A percentile compares a stretch with the other conserved stretches of the same genome.
Conservation (phyloP, 2,113 vertebrate genomes). For the Tachysurus vachellii region DNA sequence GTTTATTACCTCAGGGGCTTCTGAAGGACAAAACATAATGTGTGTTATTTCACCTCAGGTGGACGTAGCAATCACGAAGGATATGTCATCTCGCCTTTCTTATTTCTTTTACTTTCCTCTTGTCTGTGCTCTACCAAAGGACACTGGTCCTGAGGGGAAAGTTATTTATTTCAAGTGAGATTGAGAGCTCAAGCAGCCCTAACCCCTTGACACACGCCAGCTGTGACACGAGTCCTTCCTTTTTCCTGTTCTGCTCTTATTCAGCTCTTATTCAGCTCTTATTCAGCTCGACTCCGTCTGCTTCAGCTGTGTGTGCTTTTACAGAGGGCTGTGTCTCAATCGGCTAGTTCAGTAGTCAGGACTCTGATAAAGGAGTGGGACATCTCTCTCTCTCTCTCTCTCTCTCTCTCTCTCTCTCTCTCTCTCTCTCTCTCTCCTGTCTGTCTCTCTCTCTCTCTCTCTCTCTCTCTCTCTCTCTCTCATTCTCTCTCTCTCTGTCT, state of each 20-base stretch:
- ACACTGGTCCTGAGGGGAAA: slow-evolving; percentile 32
- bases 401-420: too few relatives aligned
- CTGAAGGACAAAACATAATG: slow-evolving; percentile 47
- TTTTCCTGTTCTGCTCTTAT: neutral
- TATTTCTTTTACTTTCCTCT: slow-evolving; percentile 22
- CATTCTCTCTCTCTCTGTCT: too few relatives aligned
- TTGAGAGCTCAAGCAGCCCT: slow-evolving; percentile 40
- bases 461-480: too few relatives aligned
- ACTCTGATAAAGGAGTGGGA: too few relatives aligned
- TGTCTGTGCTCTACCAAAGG: slow-evolving; percentile 29
- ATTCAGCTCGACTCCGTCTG: neutral
- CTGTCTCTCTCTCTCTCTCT: too few relatives aligned
- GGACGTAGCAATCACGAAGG: slow-evolving; percentile 31
- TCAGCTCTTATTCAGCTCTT: neutral
- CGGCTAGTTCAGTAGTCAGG: neutral
- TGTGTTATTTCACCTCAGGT: slow-evolving; percentile 44
- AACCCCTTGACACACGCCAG: slow-evolving; percentile 4
- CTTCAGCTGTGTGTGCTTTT: neutral
- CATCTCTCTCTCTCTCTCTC: too few relatives aligned
- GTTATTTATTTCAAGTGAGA: slow-evolving; percentile 33
- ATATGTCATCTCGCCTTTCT: slow-evolving; percentile 24
- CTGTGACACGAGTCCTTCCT: neutral
- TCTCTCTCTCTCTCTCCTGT: too few relatives aligned
- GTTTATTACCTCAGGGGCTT: slow-evolving; percentile 45
- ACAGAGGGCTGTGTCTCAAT: slow-evolving; percentile 13